Evolutionary conservation across 1,140 invertebrate species (phyloP).

Genomic region (Oncopodura yosiiana): DNA sequence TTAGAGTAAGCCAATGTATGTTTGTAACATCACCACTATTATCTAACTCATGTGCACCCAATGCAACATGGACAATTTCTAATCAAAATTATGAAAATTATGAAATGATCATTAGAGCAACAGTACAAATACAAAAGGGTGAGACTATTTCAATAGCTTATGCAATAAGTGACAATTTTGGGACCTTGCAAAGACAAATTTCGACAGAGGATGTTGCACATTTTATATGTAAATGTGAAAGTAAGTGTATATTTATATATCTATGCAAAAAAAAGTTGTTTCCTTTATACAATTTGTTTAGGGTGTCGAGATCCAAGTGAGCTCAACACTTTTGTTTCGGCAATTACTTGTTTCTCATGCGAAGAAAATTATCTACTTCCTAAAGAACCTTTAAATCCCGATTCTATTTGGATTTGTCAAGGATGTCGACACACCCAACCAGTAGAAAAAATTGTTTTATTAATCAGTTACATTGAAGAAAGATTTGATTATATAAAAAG

Average conservation of each 20-base stretch:
- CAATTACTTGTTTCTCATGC: slow-evolving; percentile 49
- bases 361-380: slow-evolving; percentile 31
- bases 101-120: slow-evolving; percentile 50
- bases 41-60: slow-evolving; percentile 55
- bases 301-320: slow-evolving; percentile 60
- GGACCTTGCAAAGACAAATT: slow-evolving; percentile 57
- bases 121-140: slow-evolving; percentile 49
- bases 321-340: slow-evolving; percentile 55
- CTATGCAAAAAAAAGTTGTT: too few species aligned
- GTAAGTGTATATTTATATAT: too few species aligned
- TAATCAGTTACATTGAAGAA: slow-evolving; percentile 15
- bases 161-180: slow-evolving; percentile 53
- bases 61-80: slow-evolving; percentile 48
- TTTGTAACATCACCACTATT: slow-evolving; percentile 53
- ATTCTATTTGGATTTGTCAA: slow-evolving; percentile 35
- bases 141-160: slow-evolving; percentile 62
- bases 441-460: slow-evolving; percentile 17
- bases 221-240: too few species aligned
- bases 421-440: slow-evolving; percentile 40
- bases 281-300: too few species aligned
- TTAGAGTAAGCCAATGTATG: slow-evolving; percentile 39
- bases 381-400: slow-evolving; percentile 36
- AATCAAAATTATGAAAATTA: slow-evolving; percentile 45
- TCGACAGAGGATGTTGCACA: slow-evolving; percentile 36
- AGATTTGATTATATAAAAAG: slow-evolving; percentile 12